A percentile compares a stretch with the other conserved stretches of the same genome.
These are phyloP conservation scores for Hirtodrosophila trivittata DNA, from an alignment of 2,888 invertebrate species.

Conservation along the genomic window DNA sequence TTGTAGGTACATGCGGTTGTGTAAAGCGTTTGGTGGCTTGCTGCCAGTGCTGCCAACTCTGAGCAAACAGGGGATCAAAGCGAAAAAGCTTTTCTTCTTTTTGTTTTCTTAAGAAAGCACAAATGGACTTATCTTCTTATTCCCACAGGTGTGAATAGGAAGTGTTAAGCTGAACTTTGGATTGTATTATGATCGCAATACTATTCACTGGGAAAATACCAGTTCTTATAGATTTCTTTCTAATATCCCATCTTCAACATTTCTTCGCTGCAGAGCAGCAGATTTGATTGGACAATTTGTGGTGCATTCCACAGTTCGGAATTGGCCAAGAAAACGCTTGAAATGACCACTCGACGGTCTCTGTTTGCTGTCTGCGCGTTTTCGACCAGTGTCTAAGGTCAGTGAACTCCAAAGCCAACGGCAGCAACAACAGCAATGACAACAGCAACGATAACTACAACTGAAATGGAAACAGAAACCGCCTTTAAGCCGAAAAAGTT, in stretches of 20 bases:
- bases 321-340: slow-evolving; percentile 23
- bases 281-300: slow-evolving; percentile 35
- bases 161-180: too few relatives aligned
- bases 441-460: slow-evolving; percentile 1
- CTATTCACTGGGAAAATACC: too few relatives aligned
- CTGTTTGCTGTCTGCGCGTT: slow-evolving; percentile 2
- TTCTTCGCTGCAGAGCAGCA: neutral
- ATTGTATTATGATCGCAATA: too few relatives aligned
- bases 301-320: slow-evolving; percentile 16
- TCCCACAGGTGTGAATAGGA: too few relatives aligned
- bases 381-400: slow-evolving; percentile 59
- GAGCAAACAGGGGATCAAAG: too few relatives aligned
- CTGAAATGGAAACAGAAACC: neutral
- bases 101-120: too few relatives aligned
- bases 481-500: slow-evolving; percentile 39
- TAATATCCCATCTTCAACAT: too few relatives aligned
- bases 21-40: too few relatives aligned
- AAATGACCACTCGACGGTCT: slow-evolving; percentile 27
- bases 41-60: too few relatives aligned
- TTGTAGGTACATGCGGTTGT: too few relatives aligned
- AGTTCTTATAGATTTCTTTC: neutral
- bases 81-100: too few relatives aligned
- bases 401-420: slow-evolving; percentile 50
- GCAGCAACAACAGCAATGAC: slow-evolving; percentile 9
- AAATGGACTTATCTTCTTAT: too few relatives aligned